A percentile compares a stretch with the other conserved stretches of the same genome.
Conservation (phyloP, 2,113 vertebrate genomes). For the Tamias sibiricus region DNA sequence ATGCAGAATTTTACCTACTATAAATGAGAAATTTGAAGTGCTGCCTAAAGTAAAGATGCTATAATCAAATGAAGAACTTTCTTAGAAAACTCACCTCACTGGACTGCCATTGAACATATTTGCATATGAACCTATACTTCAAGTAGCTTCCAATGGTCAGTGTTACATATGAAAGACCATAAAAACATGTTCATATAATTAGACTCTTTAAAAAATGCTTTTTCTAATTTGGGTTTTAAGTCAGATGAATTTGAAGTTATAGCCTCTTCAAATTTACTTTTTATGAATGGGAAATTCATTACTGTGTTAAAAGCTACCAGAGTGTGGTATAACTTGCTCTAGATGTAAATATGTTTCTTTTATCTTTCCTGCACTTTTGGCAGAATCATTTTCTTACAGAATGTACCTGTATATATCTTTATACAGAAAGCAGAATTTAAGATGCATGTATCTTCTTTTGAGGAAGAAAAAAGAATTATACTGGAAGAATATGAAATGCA, state of each 20-base stretch:
- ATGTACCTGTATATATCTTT: neutral
- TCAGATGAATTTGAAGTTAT: neutral
- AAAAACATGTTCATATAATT: neutral
- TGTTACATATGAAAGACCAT: neutral
- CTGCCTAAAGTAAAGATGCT: neutral
- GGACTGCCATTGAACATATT: neutral
- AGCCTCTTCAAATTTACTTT: neutral
- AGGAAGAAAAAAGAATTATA: conserved; percentile 4
- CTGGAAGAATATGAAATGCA: conserved; percentile 17
- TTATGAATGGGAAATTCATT: neutral
- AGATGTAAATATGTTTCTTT: neutral
- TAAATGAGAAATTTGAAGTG: neutral
- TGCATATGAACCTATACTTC: neutral
- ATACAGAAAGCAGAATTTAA: conserved; percentile 15
- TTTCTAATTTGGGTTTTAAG: neutral
- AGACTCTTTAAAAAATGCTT: neutral
- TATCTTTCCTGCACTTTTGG: neutral
- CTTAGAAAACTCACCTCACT: neutral
- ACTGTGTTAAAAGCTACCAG: neutral
- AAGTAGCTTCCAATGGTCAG: neutral
- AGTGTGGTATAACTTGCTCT: neutral
- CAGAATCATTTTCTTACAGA: conserved; percentile 40
- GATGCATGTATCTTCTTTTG: conserved; percentile 26
- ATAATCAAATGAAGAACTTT: neutral
- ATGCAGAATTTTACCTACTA: neutral